These are phyloP conservation scores for Athetis lepigone DNA, from an alignment of 2,888 invertebrate species.

Conservation along the genomic window DNA sequence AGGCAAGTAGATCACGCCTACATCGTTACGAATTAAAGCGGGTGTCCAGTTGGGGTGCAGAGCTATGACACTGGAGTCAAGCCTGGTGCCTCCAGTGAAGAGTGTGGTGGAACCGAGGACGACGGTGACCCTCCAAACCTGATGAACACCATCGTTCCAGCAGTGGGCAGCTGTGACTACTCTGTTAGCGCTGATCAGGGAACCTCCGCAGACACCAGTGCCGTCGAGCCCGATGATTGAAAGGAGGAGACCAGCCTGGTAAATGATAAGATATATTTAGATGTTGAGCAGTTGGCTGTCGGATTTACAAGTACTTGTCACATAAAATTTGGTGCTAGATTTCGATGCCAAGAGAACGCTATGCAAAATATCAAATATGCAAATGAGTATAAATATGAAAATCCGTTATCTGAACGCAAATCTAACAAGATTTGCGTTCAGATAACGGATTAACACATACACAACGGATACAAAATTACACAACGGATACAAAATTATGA, in stretches of 20 bases:
- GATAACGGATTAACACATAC: too few relatives aligned
- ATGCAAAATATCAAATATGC: too few relatives aligned
- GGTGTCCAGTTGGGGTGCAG: slow-evolving; percentile 74
- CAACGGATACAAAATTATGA: too few relatives aligned
- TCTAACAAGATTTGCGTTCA: too few relatives aligned
- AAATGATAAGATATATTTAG: background rate
- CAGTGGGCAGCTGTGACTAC: slow-evolving; percentile 78
- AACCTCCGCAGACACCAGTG: slow-evolving; percentile 75
- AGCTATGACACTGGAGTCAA: slow-evolving; percentile 65
- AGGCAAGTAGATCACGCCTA: slow-evolving; percentile 70
- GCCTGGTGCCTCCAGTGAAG: slow-evolving; percentile 76
- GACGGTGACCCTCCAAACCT: slow-evolving; percentile 72
- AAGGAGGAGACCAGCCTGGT: slow-evolving; percentile 67
- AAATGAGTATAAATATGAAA: too few relatives aligned
- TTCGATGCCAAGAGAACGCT: too few relatives aligned
- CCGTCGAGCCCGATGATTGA: slow-evolving; percentile 55
- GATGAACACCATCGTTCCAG: slow-evolving; percentile 75
- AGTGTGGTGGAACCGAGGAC: slow-evolving; percentile 74
- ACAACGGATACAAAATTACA: too few relatives aligned
- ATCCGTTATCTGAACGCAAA: too few relatives aligned
- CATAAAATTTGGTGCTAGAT: too few relatives aligned
- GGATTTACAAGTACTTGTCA: too few relatives aligned
- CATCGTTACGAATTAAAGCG: slow-evolving; percentile 70
- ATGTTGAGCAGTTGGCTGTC: background rate
- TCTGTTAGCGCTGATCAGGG: slow-evolving; percentile 66